Base-by-base conservation (phyloP, 2,113 vertebrate genomes). In the Brachypodius melanocephalos region DNA sequence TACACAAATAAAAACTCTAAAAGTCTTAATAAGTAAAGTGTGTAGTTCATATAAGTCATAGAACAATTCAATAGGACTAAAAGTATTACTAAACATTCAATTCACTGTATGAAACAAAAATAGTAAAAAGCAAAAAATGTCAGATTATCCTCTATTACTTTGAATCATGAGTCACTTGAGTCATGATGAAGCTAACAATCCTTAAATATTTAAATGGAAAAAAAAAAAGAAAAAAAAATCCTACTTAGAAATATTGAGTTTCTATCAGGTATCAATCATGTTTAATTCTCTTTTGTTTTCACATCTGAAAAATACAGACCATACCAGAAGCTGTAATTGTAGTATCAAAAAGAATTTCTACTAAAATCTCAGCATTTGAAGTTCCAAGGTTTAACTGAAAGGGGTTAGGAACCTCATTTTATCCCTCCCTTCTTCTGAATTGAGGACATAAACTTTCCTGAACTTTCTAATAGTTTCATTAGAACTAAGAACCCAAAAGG, bases 351-450 rank as follows among this genome's bases (percentile, higher is more conserved):
- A 19, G 1, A 63, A 58, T 24, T 85, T 9, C 19, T 54, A 49
- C 25, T 45, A 31, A 73, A 77, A 59, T 29, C 21, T 55, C 1
- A 0, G 6, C 1, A 10, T 59, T 54, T 69, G 29, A 55, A 77
- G 24, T 17, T 73, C 36, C 48, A 36, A 32, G 7, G n/a, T 67
- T 52, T 67, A 40, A 43, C 10, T 42, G 29, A 34, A 83, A 79
- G 17, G 11, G 6, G 2, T 21, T 40, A 31, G 2, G 3, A 6
- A 55, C 13, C 6, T 69, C 36, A 12, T 48, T 61, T 18, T 12
- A 49, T 2, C 6, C 0, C 1, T 4, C 5, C 12, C 10, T 15
- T 8, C 9, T 42, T 63, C 61, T 25, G 18, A 46, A 42, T 1
- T 66, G 6, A 54, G 14, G 42, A 85, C n/a, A 32, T n/a, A 65